A percentile compares a stretch with the other conserved stretches of the same genome.
phyloP scores from a whole-genome alignment of 2,888 invertebrate species.

The Eueremaeus valkanovi region DNA sequence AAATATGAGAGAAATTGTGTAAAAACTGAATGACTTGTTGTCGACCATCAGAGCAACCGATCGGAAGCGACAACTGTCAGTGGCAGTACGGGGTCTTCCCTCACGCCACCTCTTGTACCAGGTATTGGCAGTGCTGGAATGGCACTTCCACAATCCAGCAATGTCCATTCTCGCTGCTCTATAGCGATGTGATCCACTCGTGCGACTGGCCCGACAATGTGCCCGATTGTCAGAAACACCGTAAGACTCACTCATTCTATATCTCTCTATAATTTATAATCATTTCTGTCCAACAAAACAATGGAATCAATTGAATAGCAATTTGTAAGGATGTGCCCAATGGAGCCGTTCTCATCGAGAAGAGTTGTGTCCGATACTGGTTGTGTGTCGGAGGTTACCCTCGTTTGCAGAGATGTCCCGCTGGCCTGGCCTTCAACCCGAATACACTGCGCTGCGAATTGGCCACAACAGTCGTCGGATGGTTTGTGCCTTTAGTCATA shows the following conservation, averaged over 20 bases:
- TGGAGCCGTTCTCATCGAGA: conserved; percentile 83
- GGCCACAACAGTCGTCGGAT: conserved; percentile 46
- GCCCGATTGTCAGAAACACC: conserved; percentile 87
- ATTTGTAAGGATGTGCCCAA: conserved; percentile 86
- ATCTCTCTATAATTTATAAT: neutral
- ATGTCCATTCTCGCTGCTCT: conserved; percentile 82
- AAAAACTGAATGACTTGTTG: neutral
- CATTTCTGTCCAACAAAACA: no score
- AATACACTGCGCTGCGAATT: conserved; percentile 46
- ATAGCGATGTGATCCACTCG: conserved; percentile 83
- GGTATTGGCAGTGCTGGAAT: conserved; percentile 94
- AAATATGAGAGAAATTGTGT: no score
- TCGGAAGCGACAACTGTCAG: conserved; percentile 79
- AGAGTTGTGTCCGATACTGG: conserved; percentile 91
- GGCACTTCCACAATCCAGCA: conserved; percentile 86
- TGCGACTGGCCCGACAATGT: conserved; percentile 94
- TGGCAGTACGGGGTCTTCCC: conserved; percentile 91
- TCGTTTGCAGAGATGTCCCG: conserved; percentile 60
- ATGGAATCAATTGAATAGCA: conserved; percentile 57
- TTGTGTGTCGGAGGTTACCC: conserved; percentile 91
- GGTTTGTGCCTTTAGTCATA: conserved; percentile 40
- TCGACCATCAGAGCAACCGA: conserved; percentile 65
- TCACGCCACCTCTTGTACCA: conserved; percentile 85
- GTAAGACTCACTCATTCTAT: conserved; percentile 61
- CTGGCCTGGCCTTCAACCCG: conserved; percentile 48